These are phyloP conservation scores for Corythornis vintsioides DNA, from an alignment of 2,113 vertebrate genomes.

Conservation along the genomic window DNA sequence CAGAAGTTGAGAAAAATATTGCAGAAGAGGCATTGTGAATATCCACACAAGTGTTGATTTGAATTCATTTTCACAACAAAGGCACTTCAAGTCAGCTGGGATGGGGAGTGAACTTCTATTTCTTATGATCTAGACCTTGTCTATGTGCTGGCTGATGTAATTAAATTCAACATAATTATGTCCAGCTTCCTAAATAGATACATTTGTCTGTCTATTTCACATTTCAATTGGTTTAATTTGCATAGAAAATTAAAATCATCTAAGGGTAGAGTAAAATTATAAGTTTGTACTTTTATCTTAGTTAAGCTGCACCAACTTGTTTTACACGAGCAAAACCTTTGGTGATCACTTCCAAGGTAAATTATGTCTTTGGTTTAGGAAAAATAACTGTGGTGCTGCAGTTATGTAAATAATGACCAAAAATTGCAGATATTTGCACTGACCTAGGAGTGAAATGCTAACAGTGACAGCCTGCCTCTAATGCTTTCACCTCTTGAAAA, in stretches of 20 bases:
- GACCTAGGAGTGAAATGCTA: not conserved
- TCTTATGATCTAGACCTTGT: not conserved
- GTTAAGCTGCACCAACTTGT: not conserved
- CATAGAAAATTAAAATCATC: constrained; percentile 5
- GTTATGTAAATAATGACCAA: not conserved
- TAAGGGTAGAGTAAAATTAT: not conserved
- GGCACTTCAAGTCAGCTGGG: not conserved
- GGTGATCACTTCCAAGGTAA: not conserved
- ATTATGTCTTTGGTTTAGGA: not conserved
- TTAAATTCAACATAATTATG: not conserved
- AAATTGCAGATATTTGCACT: not conserved
- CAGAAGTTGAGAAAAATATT: not conserved
- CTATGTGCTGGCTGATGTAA: not conserved
- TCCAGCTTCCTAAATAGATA: constrained; percentile 22
- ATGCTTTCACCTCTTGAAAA: not conserved
- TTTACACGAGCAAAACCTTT: not conserved
- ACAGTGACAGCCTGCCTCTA: not conserved
- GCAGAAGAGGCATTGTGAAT: not conserved
- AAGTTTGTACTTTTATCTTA: not conserved
- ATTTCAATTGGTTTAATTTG: constrained; percentile 36
- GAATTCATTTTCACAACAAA: not conserved
- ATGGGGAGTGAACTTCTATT: fast-evolving
- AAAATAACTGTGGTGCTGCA: not conserved
- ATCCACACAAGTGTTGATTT: not conserved
- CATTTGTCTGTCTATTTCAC: not conserved